Evolutionary conservation across 1,140 invertebrate genomes (phyloP).

Genomic region (Mercenaria mercenaria): DNA sequence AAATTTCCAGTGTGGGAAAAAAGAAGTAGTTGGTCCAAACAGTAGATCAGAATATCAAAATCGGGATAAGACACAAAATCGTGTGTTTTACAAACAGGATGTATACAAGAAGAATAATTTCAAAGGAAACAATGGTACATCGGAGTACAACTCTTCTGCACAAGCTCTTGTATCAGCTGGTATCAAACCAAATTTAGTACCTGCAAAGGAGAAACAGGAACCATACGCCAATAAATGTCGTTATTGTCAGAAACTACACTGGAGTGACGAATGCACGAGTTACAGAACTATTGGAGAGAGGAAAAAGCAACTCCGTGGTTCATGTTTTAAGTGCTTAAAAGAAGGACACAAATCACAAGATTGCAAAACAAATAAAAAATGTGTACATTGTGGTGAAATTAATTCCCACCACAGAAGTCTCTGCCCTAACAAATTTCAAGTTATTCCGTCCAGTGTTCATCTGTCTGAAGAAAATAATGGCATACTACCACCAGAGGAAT

Average conservation of each 20-base stretch:
- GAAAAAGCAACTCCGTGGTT: neutral
- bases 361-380: slow-evolving; percentile 20
- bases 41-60: too few relatives aligned
- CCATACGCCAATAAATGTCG: neutral
- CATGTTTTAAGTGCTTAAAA: slow-evolving; percentile 16
- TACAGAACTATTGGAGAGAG: slow-evolving; percentile 9
- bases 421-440: neutral
- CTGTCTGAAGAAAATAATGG: neutral
- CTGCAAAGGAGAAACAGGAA: neutral
- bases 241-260: slow-evolving; percentile 14
- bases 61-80: too few relatives aligned
- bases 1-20: too few relatives aligned
- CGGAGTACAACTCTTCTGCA: too few relatives aligned
- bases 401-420: slow-evolving; percentile 7
- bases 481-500: neutral
- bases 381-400: slow-evolving; percentile 17
- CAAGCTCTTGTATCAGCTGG: too few relatives aligned
- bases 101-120: too few relatives aligned
- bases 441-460: neutral
- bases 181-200: too few relatives aligned
- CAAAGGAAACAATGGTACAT: too few relatives aligned
- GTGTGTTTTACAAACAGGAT: too few relatives aligned
- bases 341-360: neutral
- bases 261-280: slow-evolving; percentile 10
- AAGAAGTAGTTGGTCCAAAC: too few relatives aligned